Evolutionary conservation across 2,113 vertebrate genomes (phyloP).

Genomic region (Dipodomys merriami): DNA sequence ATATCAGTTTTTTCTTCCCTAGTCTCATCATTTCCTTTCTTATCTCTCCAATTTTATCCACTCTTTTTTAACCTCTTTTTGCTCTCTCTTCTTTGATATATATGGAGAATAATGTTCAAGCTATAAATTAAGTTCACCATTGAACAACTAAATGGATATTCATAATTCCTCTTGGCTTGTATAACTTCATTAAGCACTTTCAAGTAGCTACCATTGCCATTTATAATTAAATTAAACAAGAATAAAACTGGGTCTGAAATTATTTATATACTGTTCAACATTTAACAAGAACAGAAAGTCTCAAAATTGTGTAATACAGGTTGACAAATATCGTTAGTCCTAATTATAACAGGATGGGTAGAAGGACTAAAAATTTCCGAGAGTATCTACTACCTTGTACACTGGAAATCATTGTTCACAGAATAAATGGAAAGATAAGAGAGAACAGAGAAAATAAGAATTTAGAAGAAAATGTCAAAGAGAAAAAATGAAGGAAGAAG

Average conservation of each 20-base stretch:
- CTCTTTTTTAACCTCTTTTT: constrained; percentile 9
- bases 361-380: not conserved
- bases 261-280: not conserved
- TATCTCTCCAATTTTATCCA: not conserved
- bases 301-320: not conserved
- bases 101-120: not conserved
- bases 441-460: constrained; percentile 1
- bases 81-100: constrained; percentile 42
- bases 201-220: constrained; percentile 33
- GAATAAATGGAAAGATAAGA: not conserved
- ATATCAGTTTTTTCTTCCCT: not conserved
- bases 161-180: constrained; percentile 33
- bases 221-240: constrained; percentile 47
- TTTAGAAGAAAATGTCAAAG: not conserved
- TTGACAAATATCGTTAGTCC: constrained; percentile 1
- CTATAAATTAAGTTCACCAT: constrained; percentile 4
- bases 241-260: constrained; percentile 43
- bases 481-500: not conserved
- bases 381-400: not conserved
- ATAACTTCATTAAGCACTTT: constrained; percentile 37
- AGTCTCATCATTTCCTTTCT: not conserved
- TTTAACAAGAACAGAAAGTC: too few relatives aligned
- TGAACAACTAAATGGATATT: constrained; percentile 19
- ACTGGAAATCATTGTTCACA: not conserved
- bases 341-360: constrained; percentile 2